A percentile compares a stretch with the other conserved stretches of the same genome.
Evolutionary conservation across 2,113 vertebrate species (phyloP).

Genomic region (Haliaeetus leucogaster): DNA sequence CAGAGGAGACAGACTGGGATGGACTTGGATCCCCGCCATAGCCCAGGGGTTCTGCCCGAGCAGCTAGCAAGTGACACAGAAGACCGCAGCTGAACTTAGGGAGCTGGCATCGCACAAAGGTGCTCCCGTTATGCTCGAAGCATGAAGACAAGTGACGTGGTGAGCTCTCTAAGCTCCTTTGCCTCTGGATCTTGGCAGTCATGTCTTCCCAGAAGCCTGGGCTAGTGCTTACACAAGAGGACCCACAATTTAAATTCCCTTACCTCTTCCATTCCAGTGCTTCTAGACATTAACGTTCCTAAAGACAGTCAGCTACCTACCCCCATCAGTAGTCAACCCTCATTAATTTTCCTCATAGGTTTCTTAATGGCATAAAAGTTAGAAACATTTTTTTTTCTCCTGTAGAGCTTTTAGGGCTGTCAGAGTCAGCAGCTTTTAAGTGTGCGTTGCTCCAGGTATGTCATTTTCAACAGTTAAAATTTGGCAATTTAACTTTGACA

Average conservation of each 20-base stretch:
- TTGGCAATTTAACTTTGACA: neutral
- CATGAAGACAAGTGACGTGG: neutral
- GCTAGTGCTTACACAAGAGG: neutral
- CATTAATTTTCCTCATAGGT: neutral
- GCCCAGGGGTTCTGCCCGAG: neutral
- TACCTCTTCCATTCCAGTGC: neutral
- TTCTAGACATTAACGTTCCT: neutral
- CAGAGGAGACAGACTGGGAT: neutral
- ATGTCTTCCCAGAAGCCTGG: neutral
- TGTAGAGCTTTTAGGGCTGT: neutral
- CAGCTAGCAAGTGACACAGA: accelerated
- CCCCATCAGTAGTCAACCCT: neutral
- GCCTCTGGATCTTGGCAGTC: neutral
- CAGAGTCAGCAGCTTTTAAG: neutral
- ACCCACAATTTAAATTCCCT: neutral
- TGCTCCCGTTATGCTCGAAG: neutral
- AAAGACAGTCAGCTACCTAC: neutral
- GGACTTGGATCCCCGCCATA: neutral
- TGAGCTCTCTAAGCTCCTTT: neutral
- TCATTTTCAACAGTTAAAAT: neutral
- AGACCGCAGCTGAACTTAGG: neutral
- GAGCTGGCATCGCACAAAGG: neutral
- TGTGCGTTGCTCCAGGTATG: neutral
- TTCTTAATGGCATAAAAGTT: neutral
- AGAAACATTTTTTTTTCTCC: neutral